These are phyloP conservation scores for Eleutherodactylus coqui DNA, from an alignment of 2,797 vertebrate species.

Conservation along the genomic window DNA sequence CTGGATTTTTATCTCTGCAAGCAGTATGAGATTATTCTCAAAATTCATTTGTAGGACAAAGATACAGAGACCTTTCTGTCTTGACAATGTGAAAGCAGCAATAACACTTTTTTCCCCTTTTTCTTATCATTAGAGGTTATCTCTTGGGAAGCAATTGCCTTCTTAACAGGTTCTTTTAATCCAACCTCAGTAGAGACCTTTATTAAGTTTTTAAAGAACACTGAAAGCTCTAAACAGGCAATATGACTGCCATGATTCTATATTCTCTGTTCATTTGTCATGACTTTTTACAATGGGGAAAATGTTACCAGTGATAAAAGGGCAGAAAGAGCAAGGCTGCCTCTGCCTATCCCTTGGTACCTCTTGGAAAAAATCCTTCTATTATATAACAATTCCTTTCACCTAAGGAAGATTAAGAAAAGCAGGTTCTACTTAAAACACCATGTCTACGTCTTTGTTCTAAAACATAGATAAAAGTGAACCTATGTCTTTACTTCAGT, in stretches of 20 bases:
- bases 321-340: conserved; percentile 47
- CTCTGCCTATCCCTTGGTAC: conserved; percentile 39
- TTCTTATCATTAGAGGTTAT: conserved; percentile 64
- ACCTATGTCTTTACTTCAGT: conserved; percentile 8
- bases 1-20: conserved; percentile 61
- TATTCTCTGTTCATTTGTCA: conserved; percentile 60
- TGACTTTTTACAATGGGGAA: conserved; percentile 60
- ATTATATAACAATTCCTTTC: conserved; percentile 54
- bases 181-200: conserved; percentile 61
- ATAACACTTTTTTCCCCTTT: conserved; percentile 53
- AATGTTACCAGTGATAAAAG: conserved; percentile 60
- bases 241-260: conserved; percentile 57
- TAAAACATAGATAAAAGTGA: conserved; percentile 23
- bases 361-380: conserved; percentile 48
- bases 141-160: conserved; percentile 64
- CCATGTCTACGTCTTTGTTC: neutral
- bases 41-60: conserved; percentile 65
- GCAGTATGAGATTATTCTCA: conserved; percentile 64
- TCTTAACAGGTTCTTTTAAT: conserved; percentile 65
- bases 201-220: conserved; percentile 63
- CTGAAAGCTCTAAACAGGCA: conserved; percentile 59
- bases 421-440: conserved; percentile 43
- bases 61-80: conserved; percentile 64
- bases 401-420: conserved; percentile 51
- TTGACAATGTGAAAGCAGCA: conserved; percentile 62